Evolutionary conservation across 2,797 vertebrate species (phyloP), one percentile per base, ranked within the genome.

Genomic region (Liasis olivaceus): DNA sequence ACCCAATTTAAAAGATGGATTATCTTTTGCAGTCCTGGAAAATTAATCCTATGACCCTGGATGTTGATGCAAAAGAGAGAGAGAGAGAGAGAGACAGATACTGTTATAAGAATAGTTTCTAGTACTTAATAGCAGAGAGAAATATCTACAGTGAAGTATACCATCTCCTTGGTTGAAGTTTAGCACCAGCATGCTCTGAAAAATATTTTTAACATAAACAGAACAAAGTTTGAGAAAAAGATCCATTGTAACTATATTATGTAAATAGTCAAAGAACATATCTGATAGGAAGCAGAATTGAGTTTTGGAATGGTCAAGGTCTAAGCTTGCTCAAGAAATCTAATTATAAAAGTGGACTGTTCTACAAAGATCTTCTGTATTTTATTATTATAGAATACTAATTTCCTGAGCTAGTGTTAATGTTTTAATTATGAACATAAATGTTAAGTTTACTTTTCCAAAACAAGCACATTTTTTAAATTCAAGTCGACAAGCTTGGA

Each of bases 171-270:
- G 92, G 88, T 93, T 87, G 92, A 54, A 63, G 91, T 95, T 93
- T 1, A 89, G 24, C 36, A 93, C 85, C 72, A 9, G 86, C 77
- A 88, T 1, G 85, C 1, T 31, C 89, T 91, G 96, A 95, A 63
- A 94, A 95, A 59, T 54, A n/a, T 36, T 2, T 47, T 26, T 88
- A 89, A 95, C 86, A 91, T 95, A 93, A 91, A 91, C 28, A 63
- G 54, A 93, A 92, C 89, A 84, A 88, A 56, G 72, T 59, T 93
- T 93, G 81, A 93, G 60, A 91, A 92, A 69, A 92, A 51, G 91
- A 85, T 22, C 95, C 66, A 26, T 91, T 90, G 90, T 87, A 8
- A 90, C 51, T 20, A 22, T 92, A 58, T 95, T 85, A 54, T 56
- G 24, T 94, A 81, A 22, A 60, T 93, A 56, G 14, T 59, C 89